Evolutionary conservation across 2,797 vertebrate species (phyloP).

Genomic region (Philypnodon macrostomus): DNA sequence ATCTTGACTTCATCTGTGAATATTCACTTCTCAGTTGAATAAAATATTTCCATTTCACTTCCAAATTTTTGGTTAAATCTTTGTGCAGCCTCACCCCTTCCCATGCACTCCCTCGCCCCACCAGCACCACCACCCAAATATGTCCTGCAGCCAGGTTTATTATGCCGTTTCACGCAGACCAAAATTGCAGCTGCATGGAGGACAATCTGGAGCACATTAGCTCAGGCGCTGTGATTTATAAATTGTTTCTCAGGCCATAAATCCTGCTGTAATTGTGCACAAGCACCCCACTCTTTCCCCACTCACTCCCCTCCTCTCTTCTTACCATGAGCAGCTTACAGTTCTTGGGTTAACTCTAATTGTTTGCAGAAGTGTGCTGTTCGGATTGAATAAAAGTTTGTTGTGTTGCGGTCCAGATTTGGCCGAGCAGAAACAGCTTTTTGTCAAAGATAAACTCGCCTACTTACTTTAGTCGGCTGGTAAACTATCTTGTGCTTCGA

Average conservation of each 20-base stretch:
- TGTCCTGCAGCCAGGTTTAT: conserved; percentile 78
- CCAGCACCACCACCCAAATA: conserved; percentile 69
- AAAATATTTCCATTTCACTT: neutral
- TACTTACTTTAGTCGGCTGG: conserved; percentile 16
- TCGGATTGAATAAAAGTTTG: conserved; percentile 56
- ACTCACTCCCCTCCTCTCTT: conserved; percentile 49
- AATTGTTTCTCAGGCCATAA: conserved; percentile 90
- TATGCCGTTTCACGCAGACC: conserved; percentile 80
- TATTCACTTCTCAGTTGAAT: no score
- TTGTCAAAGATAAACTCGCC: conserved; percentile 42
- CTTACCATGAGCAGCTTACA: conserved; percentile 56
- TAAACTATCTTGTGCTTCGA: conserved; percentile 22
- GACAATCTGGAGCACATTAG: conserved; percentile 83
- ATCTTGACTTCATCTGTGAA: no score
- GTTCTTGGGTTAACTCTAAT: conserved; percentile 80
- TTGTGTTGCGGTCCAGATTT: conserved; percentile 45
- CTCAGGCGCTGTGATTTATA: conserved; percentile 85
- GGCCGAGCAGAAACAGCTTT: conserved; percentile 41
- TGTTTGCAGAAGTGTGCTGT: conserved; percentile 81
- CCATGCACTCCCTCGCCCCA: conserved; percentile 62
- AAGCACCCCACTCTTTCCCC: conserved; percentile 64
- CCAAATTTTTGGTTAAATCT: conserved; percentile 48
- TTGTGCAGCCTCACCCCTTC: conserved; percentile 54
- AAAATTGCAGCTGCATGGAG: conserved; percentile 80
- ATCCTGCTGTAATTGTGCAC: conserved; percentile 90